phyloP scores from a whole-genome alignment of 2,888 invertebrate genomes.

The Zaprionus lineosus region DNA sequence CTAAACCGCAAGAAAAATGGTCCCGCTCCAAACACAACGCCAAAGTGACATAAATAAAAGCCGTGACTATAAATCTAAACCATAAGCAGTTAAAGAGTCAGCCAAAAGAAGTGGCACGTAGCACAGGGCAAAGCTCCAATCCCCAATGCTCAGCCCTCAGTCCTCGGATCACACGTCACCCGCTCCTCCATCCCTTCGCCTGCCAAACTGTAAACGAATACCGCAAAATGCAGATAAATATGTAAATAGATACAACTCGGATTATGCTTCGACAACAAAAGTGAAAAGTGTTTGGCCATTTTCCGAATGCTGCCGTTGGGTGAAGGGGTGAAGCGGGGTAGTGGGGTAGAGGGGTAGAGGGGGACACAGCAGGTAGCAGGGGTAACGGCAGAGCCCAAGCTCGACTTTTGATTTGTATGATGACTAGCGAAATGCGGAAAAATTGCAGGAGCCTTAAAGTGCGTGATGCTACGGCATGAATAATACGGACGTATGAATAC shows the following conservation, averaged over 20 bases:
- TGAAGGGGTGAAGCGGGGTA: neutral
- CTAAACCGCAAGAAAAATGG: conserved; percentile 53
- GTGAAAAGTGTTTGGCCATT: conserved; percentile 54
- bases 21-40: conserved; percentile 29
- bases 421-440: conserved; percentile 4
- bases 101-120: conserved; percentile 63
- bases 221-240: conserved; percentile 67
- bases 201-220: conserved; percentile 27
- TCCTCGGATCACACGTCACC: too few relatives aligned
- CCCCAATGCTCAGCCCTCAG: neutral
- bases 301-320: neutral
- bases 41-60: conserved; percentile 74
- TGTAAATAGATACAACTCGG: conserved; percentile 72
- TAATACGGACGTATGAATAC: too few relatives aligned
- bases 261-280: conserved; percentile 69
- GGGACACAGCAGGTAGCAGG: neutral
- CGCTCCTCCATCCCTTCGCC: neutral
- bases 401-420: conserved; percentile 21
- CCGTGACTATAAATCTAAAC: conserved; percentile 72
- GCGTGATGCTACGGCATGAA: neutral
- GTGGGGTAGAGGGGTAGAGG: neutral
- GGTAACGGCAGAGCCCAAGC: neutral
- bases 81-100: conserved; percentile 72
- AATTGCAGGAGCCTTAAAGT: neutral
- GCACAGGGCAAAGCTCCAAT: neutral